These are phyloP conservation scores for Rallus crepitans DNA, from an alignment of 2,797 vertebrate species.

Conservation along the genomic window DNA sequence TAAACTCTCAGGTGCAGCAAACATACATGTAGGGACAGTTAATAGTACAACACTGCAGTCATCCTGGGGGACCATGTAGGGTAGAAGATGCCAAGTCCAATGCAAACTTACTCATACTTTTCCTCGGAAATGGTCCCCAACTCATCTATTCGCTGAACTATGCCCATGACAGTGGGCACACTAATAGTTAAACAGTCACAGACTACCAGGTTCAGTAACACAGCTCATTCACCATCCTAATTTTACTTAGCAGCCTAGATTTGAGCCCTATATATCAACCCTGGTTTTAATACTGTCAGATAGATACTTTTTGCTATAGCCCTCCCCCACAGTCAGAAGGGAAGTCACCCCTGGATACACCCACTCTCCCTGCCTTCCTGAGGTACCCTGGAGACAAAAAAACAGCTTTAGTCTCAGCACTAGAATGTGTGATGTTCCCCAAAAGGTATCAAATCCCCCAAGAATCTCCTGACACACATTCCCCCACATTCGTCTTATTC, in stretches of 20 bases:
- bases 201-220: not conserved
- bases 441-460: not conserved
- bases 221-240: not conserved
- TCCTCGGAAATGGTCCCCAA: not conserved
- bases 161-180: not conserved
- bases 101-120: not conserved
- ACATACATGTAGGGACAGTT: not conserved
- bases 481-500: not conserved
- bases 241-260: not conserved
- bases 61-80: not conserved
- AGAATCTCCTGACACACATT: not conserved
- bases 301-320: not conserved
- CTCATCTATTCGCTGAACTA: not conserved
- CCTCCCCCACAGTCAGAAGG: not conserved
- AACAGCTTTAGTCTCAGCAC: not conserved
- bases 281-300: not conserved
- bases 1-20: not conserved
- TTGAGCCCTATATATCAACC: not conserved
- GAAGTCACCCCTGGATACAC: not conserved
- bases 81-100: not conserved
- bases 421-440: not conserved
- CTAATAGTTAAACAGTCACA: not conserved
- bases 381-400: not conserved
- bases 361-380: not conserved
- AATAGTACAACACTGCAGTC: not conserved